Percentiles rank a stretch among this genome's conserved stretches.
Conservation (phyloP, 2,888 invertebrate species). For the Drosophila phalerata region DNA sequence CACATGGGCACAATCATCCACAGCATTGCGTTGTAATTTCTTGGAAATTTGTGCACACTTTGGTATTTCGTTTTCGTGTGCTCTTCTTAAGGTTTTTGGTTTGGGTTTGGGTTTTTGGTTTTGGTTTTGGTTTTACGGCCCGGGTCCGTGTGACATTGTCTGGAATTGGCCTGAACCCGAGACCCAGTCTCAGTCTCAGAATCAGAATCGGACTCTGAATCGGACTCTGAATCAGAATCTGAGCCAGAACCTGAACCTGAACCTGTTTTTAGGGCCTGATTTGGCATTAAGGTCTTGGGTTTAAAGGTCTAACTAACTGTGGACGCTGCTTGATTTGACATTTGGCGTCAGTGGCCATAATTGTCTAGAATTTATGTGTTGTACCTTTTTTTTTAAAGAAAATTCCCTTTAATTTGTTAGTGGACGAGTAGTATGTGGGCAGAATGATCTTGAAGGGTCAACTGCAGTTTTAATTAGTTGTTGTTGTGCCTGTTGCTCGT, state of each 20-base stretch:
- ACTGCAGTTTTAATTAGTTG: conserved; percentile 70
- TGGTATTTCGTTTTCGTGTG: conserved; percentile 74
- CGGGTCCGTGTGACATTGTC: conserved; percentile 74
- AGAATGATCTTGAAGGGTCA: conserved; percentile 42
- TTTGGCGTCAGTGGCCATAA: conserved; percentile 81
- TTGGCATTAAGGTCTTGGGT: conserved; percentile 69
- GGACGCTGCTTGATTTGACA: conserved; percentile 78
- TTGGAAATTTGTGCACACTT: conserved; percentile 84
- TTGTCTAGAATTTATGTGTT: conserved; percentile 82
- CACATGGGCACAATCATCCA: conserved; percentile 58
- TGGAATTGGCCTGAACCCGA: conserved; percentile 53
- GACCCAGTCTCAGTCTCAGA: conserved; percentile 37
- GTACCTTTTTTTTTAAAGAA: conserved; percentile 67
- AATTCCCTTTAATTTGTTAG: conserved; percentile 70
- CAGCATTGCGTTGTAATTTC: conserved; percentile 80
- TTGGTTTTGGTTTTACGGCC: conserved; percentile 54
- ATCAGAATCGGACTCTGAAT: conserved; percentile 48
- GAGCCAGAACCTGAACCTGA: conserved; percentile 63
- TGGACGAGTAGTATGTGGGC: conserved; percentile 57
- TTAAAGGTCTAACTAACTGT: conserved; percentile 80
- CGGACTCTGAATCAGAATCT: conserved; percentile 27
- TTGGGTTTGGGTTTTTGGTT: conserved; percentile 33
- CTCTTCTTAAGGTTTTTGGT: conserved; percentile 61
- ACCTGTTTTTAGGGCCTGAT: conserved; percentile 80
- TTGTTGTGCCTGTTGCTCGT: neutral